These are phyloP conservation scores for Falco biarmicus DNA, from an alignment of 2,797 vertebrate genomes.

Conservation along the genomic window DNA sequence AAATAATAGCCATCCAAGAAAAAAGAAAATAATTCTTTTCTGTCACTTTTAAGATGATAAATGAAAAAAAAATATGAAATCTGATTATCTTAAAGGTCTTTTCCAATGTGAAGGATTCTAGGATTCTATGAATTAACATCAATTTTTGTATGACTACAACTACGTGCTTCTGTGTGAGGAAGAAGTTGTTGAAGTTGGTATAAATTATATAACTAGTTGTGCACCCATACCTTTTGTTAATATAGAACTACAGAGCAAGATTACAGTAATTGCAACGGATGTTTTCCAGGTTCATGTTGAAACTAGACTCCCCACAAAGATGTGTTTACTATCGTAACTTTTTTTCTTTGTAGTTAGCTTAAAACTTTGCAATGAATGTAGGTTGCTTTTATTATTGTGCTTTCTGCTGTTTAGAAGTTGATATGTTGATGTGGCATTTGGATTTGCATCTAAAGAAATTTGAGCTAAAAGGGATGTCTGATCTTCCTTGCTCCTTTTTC, in stretches of 20 bases:
- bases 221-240: neutral
- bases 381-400: neutral
- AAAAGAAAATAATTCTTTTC: neutral
- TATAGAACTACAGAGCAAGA: neutral
- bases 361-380: neutral
- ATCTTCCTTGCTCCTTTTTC: neutral
- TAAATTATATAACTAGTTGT: neutral
- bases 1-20: neutral
- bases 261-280: neutral
- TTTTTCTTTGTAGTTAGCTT: neutral
- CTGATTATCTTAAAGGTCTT: neutral
- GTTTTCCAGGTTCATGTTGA: neutral
- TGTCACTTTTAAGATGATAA: neutral
- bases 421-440: neutral
- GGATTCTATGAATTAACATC: neutral
- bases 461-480: neutral
- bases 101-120: too few relatives aligned
- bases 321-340: neutral
- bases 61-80: neutral
- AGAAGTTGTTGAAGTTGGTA: neutral
- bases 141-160: neutral
- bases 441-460: neutral
- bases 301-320: neutral
- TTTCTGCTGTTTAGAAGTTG: neutral
- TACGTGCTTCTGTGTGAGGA: neutral